Evolutionary conservation across 2,888 invertebrate species (phyloP), one percentile per base, ranked within the genome.

Genomic region (Macaria liturata): DNA sequence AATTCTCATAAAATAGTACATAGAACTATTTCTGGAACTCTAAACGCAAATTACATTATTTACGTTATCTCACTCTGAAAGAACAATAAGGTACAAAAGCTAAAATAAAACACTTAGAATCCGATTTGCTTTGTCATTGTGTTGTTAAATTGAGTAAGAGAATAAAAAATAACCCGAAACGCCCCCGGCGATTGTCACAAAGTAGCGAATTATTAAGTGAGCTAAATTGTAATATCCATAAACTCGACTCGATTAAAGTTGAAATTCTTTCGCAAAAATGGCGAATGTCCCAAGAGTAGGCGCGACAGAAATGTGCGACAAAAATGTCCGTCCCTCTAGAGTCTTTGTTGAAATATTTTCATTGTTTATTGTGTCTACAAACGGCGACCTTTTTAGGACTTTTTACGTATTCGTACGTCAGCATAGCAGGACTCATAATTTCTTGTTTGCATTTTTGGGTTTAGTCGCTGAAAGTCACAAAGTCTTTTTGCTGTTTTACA

Each of bases 141-240:
- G 39, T 45, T 51, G 51, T 49, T 47, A 54, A 54, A 54, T 46
- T 49, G 59, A 45, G 32, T 40, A 54, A 32, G n/a, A 54, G 54
- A 59, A 58, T 45, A 44, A 48, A 20, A 46, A 50, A 56, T 56
- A 60, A 48, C 50, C 44, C 45, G 44, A 46, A 45, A 54, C 4
- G 46, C 31, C 20, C 46, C 34, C 51, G 32, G 44, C 45, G 7
- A 53, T 49, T 53, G 45, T 52, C 46, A 8, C 45, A 59, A 52
- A 46, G 54, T 57, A 61, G 59, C 45, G 57, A 62, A 66, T 61
- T 51, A 54, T 54, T 57, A 58, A 42, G 31, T 49, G 52, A 59
- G 9, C 57, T 59, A 59, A 58, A 60, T 62, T 63, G 40, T 54
- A 50, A 65, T 64, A 59, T 57, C 61, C 57, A 57, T 60, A 48